phyloP scores from a whole-genome alignment of 2,797 vertebrate species.

The Mycteria americana region DNA sequence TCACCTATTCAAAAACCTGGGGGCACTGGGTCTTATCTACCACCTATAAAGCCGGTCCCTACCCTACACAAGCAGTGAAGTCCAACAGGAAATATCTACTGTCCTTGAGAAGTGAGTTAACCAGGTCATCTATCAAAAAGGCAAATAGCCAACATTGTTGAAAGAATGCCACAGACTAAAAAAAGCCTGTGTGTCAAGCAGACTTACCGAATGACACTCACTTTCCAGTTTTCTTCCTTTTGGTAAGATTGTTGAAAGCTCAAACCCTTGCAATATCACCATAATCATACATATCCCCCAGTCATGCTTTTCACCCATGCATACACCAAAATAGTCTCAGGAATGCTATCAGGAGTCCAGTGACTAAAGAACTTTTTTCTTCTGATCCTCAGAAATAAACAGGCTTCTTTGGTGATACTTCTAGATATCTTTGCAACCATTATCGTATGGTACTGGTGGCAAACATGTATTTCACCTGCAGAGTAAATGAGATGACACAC shows the following conservation, averaged over 20 bases:
- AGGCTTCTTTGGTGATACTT: neutral
- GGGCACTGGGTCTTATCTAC: neutral
- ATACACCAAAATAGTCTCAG: neutral
- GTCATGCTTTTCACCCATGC: neutral
- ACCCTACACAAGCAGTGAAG: neutral
- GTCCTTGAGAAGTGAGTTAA: neutral
- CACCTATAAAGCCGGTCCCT: neutral
- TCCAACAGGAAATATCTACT: neutral
- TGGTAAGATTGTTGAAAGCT: neutral
- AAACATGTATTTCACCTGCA: neutral
- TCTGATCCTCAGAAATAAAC: neutral
- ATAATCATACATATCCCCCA: neutral
- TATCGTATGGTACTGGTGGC: neutral
- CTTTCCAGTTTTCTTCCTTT: neutral
- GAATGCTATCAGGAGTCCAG: neutral
- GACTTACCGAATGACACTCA: neutral
- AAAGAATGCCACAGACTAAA: neutral
- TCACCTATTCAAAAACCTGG: neutral
- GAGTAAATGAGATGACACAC: neutral
- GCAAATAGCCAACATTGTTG: neutral
- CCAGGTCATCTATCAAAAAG: neutral
- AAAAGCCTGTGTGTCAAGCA: neutral
- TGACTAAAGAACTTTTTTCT: neutral
- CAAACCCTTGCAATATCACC: neutral
- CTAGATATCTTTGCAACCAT: neutral